Base-by-base conservation (phyloP, 1,140 invertebrate species). In the Lithobius niger region DNA sequence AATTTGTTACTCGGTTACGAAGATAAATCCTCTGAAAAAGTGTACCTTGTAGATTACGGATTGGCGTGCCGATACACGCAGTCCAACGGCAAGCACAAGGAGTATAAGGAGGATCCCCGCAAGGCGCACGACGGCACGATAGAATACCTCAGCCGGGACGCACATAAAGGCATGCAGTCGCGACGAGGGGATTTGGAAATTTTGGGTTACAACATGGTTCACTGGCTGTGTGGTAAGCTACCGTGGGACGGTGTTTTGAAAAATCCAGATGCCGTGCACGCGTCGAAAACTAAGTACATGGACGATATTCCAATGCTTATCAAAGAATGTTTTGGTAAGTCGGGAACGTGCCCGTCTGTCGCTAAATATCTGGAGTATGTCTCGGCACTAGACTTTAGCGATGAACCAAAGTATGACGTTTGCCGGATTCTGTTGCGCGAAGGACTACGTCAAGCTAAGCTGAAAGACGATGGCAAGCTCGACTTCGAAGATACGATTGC, bases 121-220 rank as follows among this genome's bases (percentile, higher is more conserved):
- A 84, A 84, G 68, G 92, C 92, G 24, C 94, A 99, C 69, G 90
- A 97, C 72, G 95, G 95, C 19, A 99, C 95, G 3, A 74, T 96
- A 56, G 88, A 97, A 67, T 98, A 90, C 66, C 96, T 90, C 54
- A 96, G 89, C 16, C 77, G 89, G 59, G 95, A 99, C 75, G 95
- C 93, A 40, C 95, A 99, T 73, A 82, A 88, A 69, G 92, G 92
- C 55, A 88, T 83, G 42, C 85, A 89, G 71, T 90, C 90, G 10
- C 77, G 91, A 59, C 77, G 94, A 69, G 91, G 90, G 48, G 95
- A 98, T 74, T 70, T 98, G 47, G 93, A 97, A 75, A 92, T 90
- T 55, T 75, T 98, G 43, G 93, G 87, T 1, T 98, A 92, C 63
- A 97, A 97, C 74, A 74, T 97, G 62, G 71, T 97, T 4, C 89